These are phyloP conservation scores for Lophochroa leadbeateri DNA, from an alignment of 2,113 vertebrate species.

Conservation along the genomic window DNA sequence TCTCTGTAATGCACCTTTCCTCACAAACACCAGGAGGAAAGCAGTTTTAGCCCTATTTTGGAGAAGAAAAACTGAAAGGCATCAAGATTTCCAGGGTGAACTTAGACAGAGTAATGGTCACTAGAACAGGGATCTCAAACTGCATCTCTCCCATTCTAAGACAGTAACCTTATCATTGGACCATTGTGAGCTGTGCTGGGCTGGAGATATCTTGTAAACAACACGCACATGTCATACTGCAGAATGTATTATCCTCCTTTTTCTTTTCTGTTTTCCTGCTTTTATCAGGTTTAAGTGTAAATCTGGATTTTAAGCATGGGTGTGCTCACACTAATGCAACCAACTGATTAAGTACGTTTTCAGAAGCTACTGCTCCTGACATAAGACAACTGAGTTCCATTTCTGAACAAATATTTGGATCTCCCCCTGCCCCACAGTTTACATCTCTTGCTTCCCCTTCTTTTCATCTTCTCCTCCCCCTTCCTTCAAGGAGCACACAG, in stretches of 20 bases:
- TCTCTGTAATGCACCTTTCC: neutral
- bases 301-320: neutral
- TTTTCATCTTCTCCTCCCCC: conserved; percentile 25
- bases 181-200: neutral
- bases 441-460: conserved; percentile 11
- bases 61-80: neutral
- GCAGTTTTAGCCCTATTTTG: neutral
- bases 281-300: neutral
- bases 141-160: neutral
- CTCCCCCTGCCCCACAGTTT: neutral
- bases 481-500: conserved; percentile 29
- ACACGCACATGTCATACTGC: neutral
- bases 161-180: neutral
- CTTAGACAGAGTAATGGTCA: neutral
- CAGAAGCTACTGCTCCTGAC: neutral
- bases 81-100: neutral
- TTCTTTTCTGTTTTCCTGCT: neutral
- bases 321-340: neutral
- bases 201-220: neutral
- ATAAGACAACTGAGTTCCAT: neutral
- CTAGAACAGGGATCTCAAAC: neutral
- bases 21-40: neutral
- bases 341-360: neutral
- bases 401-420: conserved; percentile 28
- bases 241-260: neutral